These are phyloP conservation scores for Apus apus DNA, from an alignment of 2,113 vertebrate genomes.

Conservation along the genomic window DNA sequence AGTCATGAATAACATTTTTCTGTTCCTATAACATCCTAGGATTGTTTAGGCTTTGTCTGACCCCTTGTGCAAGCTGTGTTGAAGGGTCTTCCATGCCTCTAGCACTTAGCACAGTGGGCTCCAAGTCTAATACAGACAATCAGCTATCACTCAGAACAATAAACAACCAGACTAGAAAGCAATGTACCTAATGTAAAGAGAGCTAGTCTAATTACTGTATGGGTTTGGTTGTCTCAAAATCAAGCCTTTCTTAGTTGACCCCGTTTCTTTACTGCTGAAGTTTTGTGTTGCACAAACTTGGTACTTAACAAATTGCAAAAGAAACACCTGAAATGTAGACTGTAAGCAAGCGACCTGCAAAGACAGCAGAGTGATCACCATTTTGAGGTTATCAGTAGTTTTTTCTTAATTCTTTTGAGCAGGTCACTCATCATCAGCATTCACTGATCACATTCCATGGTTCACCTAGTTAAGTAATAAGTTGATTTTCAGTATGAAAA, in stretches of 20 bases:
- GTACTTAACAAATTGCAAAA: neutral
- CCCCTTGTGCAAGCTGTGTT: fast-evolving
- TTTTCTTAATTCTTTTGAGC: neutral
- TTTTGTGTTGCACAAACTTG: neutral
- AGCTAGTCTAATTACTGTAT: neutral
- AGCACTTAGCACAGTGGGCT: neutral
- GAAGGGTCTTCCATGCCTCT: neutral
- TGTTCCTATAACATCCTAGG: neutral
- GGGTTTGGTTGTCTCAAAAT: neutral
- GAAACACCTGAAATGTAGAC: neutral
- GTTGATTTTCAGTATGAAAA: neutral
- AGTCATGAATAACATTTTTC: neutral
- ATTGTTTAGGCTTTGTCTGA: neutral
- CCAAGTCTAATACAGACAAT: neutral
- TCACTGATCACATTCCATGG: neutral
- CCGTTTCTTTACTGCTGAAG: neutral
- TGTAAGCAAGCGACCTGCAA: neutral
- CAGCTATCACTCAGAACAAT: neutral
- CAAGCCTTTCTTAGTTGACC: neutral
- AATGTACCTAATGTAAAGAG: neutral
- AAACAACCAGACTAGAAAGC: neutral
- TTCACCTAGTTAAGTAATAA: neutral
- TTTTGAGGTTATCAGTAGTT: neutral
- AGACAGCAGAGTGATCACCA: neutral
- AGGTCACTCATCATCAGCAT: neutral